Base-by-base conservation (phyloP, 2,888 invertebrate genomes). In the Mythimna pallens region DNA sequence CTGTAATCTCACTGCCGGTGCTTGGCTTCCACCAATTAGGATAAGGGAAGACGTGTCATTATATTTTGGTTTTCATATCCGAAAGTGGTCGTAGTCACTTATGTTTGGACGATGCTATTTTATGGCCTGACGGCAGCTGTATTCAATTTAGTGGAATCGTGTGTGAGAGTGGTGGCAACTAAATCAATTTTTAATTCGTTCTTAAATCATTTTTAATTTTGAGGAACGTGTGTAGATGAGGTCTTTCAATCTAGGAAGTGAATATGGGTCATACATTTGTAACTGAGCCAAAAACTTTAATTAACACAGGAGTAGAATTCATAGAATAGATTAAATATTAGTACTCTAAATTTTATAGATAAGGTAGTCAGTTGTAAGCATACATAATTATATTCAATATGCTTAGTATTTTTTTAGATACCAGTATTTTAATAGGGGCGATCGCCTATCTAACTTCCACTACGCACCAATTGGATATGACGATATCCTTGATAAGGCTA, bases 81-180 rank as follows among this genome's bases (percentile, higher is more conserved):
- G 87, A 90, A 91, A 92, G 91, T 90, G 86, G 89, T 90, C 86
- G 87, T 87, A 88, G 87, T 87, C 89, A 87, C 88, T 90, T 89
- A 89, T 91, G 89, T 91, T 89, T 86, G 87, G 87, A 84, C 88
- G 90, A 89, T 91, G 91, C 90, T 89, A 89, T 92, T 92, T 93
- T 93, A 92, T 90, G 88, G 89, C 69, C 70, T 88, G 87, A 83
- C 86, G 86, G 86, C 81, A 85, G 88, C 87, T 89, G 87, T 86
- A 87, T 86, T 87, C 86, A 83, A 88, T 89, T 89, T 89, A 88
- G 88, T 91, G 88, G 86, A 88, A 89, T 90, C 86, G 87, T 88
- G 87, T 88, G 86, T 67, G 67, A 57, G 57, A 67, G 54, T 70
- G 65, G 76, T 87, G 81, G 79, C 77, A 84, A 83, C 80, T 86